Conservation (phyloP, 2,888 invertebrate genomes). For the Acanthosepion esculentum region DNA sequence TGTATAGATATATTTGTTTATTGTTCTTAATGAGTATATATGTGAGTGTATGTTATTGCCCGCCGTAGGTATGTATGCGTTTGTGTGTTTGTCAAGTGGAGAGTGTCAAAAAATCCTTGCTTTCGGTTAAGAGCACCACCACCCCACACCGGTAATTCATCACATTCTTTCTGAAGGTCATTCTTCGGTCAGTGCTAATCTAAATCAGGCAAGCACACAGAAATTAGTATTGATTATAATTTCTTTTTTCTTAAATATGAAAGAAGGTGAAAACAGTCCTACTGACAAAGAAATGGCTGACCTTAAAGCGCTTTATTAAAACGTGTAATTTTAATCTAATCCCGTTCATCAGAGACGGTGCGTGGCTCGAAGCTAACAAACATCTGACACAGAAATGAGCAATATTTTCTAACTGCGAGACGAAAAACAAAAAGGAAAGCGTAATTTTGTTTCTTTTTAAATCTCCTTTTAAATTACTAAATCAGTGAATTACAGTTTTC, state of each 20-base stretch:
- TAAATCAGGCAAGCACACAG: too few relatives aligned
- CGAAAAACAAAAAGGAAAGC: not conserved
- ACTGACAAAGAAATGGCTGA: constrained; percentile 21
- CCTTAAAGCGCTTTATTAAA: constrained; percentile 21
- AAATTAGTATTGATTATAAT: not conserved
- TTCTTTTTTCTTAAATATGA: not conserved
- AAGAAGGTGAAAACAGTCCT: not conserved
- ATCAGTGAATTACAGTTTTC: not conserved
- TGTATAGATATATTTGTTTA: too few relatives aligned
- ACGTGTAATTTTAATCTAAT: not conserved
- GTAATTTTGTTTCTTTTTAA: too few relatives aligned
- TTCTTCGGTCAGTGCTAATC: constrained; percentile 11
- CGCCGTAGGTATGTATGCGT: too few relatives aligned
- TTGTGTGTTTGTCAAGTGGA: too few relatives aligned
- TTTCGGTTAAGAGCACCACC: too few relatives aligned
- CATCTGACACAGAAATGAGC: not conserved
- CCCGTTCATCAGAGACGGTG: not conserved
- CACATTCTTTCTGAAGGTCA: constrained; percentile 33
- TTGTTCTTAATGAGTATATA: too few relatives aligned
- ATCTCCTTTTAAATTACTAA: not conserved
- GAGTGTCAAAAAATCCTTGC: too few relatives aligned
- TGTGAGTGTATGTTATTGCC: too few relatives aligned
- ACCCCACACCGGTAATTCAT: not conserved
- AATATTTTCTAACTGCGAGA: not conserved
- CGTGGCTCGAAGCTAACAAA: constrained; percentile 13